Evolutionary conservation across 2,113 vertebrate species (phyloP), one percentile per base, ranked within the genome.

Genomic region (Gymnorhina tibicen): DNA sequence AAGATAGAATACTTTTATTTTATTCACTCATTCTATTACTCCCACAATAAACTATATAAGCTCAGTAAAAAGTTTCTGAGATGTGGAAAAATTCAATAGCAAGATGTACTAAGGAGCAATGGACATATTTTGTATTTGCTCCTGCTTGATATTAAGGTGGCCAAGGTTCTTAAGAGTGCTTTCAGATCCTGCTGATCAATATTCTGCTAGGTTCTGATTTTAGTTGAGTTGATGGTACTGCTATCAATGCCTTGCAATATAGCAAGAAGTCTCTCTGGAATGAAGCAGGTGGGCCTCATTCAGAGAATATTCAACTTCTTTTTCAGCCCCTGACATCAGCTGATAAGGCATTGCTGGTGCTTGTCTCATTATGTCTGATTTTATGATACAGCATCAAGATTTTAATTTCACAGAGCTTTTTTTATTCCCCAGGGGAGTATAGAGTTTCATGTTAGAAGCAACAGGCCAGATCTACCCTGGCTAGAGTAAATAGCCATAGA

Each of bases 1-100:
- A 95, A 95, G 72, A 81, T 49, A 92, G 96, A 77, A 58, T 76
- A 93, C 94, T 97, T 97, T 97, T 96, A 93, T 95, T 97, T 97
- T 96, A 85, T 93, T 89, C 92, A 87, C 75, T 96, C 42, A 15
- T 96, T 96, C 68, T 97, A 74, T 97, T 97, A 90, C 79, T 96
- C 84, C 89, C 64, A 93, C 74, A 85, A 85, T 96, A 94, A 97
- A 60, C 72, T 95, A 85, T 69, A 76, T 92, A 86, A 92, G 72
- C 63, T 93, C 77, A 84, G 56, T 67, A 85, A 55, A 96, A 85
- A 84, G 46, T 74, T 92, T 90, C 64, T 67, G 39, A 92, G 85
- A 93, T 85, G 74, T 86, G 85, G 63, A 81, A 94, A 94, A 97
- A 96, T 91, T 93, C 23, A 27, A 91, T 91, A 96, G 73, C 87